Base-by-base conservation (phyloP, 2,888 invertebrate genomes). In the Celastrina argiolus region DNA sequence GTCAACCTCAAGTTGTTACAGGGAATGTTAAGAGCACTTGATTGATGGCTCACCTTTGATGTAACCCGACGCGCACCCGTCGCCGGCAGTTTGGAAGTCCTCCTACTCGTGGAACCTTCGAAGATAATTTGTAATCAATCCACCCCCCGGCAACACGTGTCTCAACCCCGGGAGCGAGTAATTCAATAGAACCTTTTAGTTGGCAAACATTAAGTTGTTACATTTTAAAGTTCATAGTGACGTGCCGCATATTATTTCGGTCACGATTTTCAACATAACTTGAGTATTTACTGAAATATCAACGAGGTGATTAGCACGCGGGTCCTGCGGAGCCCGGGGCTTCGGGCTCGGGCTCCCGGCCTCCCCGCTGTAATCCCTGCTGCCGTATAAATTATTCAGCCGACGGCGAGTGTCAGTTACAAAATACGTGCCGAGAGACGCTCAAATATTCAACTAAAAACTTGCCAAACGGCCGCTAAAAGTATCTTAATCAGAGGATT, bases 361-460 rank as follows among this genome's bases (percentile, higher is more conserved):
- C 26, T 26, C n/a, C 45, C n/a, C 28, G 59, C 59, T 12, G 16
- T 34, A 59, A 59, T 59, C 59, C 31, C 34, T 34, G 59, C 18
- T 6, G 31, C 16, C n/a, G n/a, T n/a, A 34, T 59, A 12, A 59
- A 59, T 59, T 26, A 31, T 59, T 59, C 59, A 59, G 18, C 16
- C 34, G 18, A 8, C 34, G 34, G 28, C 45, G 26, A 22, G 59
- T 31, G 28, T 59, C 59, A n/a, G 59, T 59, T 59, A 31, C 8
- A 10, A 45, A 64, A 51, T 64, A 1, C 36, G 58, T 56, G 36
- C 39, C 56, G 39, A 28, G 39, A 45, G 28, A 31, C 42, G 28
- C 56, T 66, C 42, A 66, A 59, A 66, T 66, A 66, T 66, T 66
- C n/a, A 58, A 66, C 45, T 34, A 31, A 45, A 66, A 66, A 66